Base-by-base conservation (phyloP, 2,797 vertebrate genomes). In the Anguilla obscura region DNA sequence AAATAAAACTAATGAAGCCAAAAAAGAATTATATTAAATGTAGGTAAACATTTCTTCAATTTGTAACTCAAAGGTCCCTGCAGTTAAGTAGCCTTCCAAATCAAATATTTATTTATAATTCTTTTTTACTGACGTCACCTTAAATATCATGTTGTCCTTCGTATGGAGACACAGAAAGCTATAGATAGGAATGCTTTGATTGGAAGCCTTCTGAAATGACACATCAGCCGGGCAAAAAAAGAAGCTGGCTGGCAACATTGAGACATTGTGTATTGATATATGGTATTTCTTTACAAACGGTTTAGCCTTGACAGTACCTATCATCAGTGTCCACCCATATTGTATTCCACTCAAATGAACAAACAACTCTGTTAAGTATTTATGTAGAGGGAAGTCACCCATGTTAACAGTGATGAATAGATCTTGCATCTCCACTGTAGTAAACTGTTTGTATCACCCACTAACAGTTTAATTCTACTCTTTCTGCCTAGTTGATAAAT, bases 391-490 rank as follows among this genome's bases (percentile, higher is more conserved):
- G 87, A 90, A 90, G 90, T 91, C 92, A 90, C 89, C 89, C 90
- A 84, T 86, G 85, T 91, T 91, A 89, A 90, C 90, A 85, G 89
- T 92, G 93, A 95, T 93, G 87, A 93, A 93, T 93, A 90, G 92
- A 93, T 90, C 86, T 88, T 71, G 30, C 63, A 90, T 91, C 63
- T 90, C 56, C 88, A 89, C n/a, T 88, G 85, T 89, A 85, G 90
- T 91, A 86, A 86, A 88, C 86, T 60, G 89, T 91, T 86, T 66
- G 50, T 86, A 84, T 79, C 58, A 82, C 89, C 66, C 89, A 79
- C 88, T 90, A 88, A 88, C 45, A n/a, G 52, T 40, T 86, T 54
- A 79, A 10, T 33, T 40, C 27, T 50, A 7, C 14, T 30, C 33
- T 3, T 10, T 30, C 30, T 36, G 74, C 16, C 74, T 18, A 79